phyloP scores from a whole-genome alignment of 2,113 vertebrate species.

The Trichechus manatus region DNA sequence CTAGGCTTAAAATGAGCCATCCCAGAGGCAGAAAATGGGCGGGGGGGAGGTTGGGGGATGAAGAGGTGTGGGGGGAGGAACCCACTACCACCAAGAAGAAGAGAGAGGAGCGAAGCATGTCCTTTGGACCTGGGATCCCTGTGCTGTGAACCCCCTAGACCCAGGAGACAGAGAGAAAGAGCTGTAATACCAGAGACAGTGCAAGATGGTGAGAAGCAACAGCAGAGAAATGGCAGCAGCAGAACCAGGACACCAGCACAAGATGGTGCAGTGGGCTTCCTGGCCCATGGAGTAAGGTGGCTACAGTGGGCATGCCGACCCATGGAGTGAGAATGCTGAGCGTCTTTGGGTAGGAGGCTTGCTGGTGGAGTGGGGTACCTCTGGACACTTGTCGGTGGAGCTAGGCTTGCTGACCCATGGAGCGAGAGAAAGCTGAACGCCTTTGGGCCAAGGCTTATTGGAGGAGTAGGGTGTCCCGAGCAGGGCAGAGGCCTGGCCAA shows the following conservation, averaged over 20 bases:
- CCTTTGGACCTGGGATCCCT: not conserved
- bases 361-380: not conserved
- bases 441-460: not conserved
- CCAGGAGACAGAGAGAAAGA: not conserved
- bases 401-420: not conserved
- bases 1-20: not conserved
- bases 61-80: too few relatives aligned
- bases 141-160: not conserved
- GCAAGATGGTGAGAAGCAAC: not conserved
- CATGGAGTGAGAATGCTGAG: not conserved
- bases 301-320: not conserved
- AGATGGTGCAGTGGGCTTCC: not conserved
- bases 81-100: not conserved
- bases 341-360: not conserved
- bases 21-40: not conserved
- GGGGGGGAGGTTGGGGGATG: too few relatives aligned
- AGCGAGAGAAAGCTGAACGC: not conserved
- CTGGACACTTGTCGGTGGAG: not conserved
- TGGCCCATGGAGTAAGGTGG: not conserved
- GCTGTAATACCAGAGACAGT: not conserved
- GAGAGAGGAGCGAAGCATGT: not conserved
- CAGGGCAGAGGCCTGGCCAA: not conserved
- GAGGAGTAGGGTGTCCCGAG: not conserved
- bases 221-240: not conserved
- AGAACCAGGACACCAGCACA: not conserved